A percentile compares a stretch with the other conserved stretches of the same genome.
Conservation (phyloP, 1,140 invertebrate species). For the Drosophila arizonae region DNA sequence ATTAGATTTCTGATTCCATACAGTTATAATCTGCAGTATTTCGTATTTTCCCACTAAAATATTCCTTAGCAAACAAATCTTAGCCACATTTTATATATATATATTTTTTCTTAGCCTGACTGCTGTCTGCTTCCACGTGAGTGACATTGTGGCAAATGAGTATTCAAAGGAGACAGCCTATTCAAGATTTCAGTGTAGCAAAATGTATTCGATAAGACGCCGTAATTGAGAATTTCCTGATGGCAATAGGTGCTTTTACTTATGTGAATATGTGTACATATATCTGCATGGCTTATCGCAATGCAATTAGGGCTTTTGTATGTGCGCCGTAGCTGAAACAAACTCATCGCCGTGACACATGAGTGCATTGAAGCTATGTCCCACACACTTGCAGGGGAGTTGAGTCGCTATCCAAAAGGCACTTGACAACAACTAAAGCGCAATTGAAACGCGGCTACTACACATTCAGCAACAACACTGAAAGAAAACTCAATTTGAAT, state of each 20-base stretch:
- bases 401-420: constrained; percentile 26
- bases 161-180: not conserved
- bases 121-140: no score
- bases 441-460: constrained; percentile 73
- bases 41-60: no score
- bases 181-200: not conserved
- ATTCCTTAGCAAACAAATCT: no score
- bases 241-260: constrained; percentile 19
- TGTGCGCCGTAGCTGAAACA: constrained; percentile 39
- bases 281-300: constrained; percentile 48
- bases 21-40: no score
- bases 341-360: constrained; percentile 56
- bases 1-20: no score
- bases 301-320: constrained; percentile 53
- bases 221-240: constrained; percentile 1
- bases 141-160: no score
- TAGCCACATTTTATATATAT: no score
- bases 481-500: constrained; percentile 70
- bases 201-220: constrained; percentile 1
- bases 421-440: constrained; percentile 67
- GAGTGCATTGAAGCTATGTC: constrained; percentile 29
- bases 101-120: no score
- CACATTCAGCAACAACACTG: constrained; percentile 50
- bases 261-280: not conserved
- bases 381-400: constrained; percentile 9